Base-by-base conservation (phyloP, 2,888 invertebrate species). In the Cecidostiba fungosa region DNA sequence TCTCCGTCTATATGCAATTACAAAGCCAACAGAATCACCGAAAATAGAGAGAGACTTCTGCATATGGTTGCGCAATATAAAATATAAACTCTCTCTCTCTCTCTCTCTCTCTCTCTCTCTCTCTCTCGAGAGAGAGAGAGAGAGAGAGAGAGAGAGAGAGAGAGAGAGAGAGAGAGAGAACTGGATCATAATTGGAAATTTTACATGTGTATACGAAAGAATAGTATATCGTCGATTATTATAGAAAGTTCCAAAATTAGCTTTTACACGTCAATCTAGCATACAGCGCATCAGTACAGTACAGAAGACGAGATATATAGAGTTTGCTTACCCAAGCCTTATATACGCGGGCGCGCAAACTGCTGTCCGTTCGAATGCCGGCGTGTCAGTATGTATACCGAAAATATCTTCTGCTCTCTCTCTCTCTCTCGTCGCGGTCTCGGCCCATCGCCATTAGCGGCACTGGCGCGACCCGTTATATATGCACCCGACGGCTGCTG, bases 281-380 rank as follows among this genome's bases (percentile, higher is more conserved):
- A 77, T 10, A 39, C 3, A 12, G 12, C 10, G n/a, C n/a, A n/a
- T n/a, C n/a, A 43, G 8, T 43, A 43, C 12, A 12, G 43, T n/a
- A 59, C 4, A n/a, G 0, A n/a, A 59, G 23, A 36, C 36, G 26
- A 59, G 50, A 29, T n/a, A 77, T 54, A 19, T n/a, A 32, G 32
- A 54, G 59, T 77, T 59, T 77, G 77, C 79, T 79, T 79, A 70
- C 32, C 50, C 79, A 78, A 36, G 26, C 26, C 23, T 43, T 43
- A 36, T 36, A 36, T 36, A 36, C 12, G 77, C 54, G n/a, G n/a
- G 36, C 26, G 39, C 50, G 32, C 29, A 88, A 72, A 85, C 88
- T 78, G 47, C 74, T 50, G 84, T 69, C 70, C 77, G 89, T 91
- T 91, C 87, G 88, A 91, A 91, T 84, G 72, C 81, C 70, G 69